Evolutionary conservation across 2,888 invertebrate genomes (phyloP), one percentile per base, ranked within the genome.

Genomic region (Noctua fimbriata): DNA sequence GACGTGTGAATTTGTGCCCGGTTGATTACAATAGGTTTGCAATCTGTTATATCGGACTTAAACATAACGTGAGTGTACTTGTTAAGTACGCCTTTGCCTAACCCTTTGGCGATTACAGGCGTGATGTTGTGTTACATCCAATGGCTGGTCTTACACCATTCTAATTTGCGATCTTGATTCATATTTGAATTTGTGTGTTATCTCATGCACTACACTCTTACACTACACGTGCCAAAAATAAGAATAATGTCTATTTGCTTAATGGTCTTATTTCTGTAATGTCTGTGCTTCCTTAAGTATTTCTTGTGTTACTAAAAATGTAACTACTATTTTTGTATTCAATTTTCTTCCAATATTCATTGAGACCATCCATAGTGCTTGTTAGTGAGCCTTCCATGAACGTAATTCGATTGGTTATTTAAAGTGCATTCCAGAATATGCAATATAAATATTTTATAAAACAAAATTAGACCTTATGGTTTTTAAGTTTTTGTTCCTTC

Each of bases 371-470:
- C 12, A 47, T 36, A 67, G 16, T 80, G 47, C 44, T 67, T 44
- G 28, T 80, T 44, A 74, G 21, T 44, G 47, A 24, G 21, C 9
- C 47, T 63, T 16, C 41, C 69, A 41, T 32, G 44, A 52, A 75
- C 4, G 12, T 75, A 52, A 70, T 60, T 16, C 9, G 28, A 66
- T 82, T 66, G 28, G 49, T 24, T 47, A 58, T 41, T 41, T 5
- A 32, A 49, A 60, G 1, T 73, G 44, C 28, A 36, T 36, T 21
- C 44, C 2, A 14, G n/a, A 79, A 55, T 18, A 58, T 69, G 14
- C 18, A 69, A 69, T 67, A 6, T 36, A 4, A 78, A 36, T 67
- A 49, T 58, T 78, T 78, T 36, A 12, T 1, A 47, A 55, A 12
- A 21, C 24, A 44, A 76, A 47, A 7, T 52, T 7, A 21, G 10